Conservation (phyloP, 2,113 vertebrate genomes). For the Alexandromys fortis region DNA sequence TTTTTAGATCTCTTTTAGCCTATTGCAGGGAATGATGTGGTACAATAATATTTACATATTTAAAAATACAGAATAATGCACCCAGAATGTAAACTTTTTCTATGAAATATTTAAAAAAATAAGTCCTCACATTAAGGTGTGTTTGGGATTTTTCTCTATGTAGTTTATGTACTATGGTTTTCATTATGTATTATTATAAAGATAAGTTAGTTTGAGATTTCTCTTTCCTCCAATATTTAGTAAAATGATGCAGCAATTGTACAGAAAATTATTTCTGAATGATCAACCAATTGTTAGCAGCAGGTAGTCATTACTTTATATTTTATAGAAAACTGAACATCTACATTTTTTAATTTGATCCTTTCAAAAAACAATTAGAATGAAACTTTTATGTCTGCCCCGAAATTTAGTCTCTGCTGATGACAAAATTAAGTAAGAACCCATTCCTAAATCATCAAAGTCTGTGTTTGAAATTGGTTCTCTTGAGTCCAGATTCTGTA, state of each 20-base stretch:
- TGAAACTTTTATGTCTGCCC: background rate
- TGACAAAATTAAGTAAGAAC: constrained; percentile 37
- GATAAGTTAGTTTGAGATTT: background rate
- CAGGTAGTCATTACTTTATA: background rate
- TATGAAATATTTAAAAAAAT: background rate
- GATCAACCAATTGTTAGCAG: background rate
- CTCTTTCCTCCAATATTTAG: constrained; percentile 40
- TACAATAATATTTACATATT: constrained; percentile 70
- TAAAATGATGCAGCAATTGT: constrained; percentile 7
- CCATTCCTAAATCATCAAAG: background rate
- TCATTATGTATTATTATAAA: constrained; percentile 41
- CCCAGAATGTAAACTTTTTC: constrained; percentile 17
- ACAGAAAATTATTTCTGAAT: constrained; percentile 30
- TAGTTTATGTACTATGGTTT: background rate
- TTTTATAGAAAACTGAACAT: constrained; percentile 34
- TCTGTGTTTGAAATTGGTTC: background rate
- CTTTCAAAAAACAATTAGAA: background rate
- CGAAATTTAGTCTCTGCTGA: background rate
- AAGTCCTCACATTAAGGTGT: background rate
- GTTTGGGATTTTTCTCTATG: constrained; percentile 11
- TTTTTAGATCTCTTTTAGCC: constrained; percentile 62
- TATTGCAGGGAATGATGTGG: constrained; percentile 49
- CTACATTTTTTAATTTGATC: background rate
- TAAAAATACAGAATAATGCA: constrained; percentile 43
- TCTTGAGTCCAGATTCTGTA: background rate